phyloP scores from a whole-genome alignment of 2,888 invertebrate genomes.

The Aquatica leii region DNA sequence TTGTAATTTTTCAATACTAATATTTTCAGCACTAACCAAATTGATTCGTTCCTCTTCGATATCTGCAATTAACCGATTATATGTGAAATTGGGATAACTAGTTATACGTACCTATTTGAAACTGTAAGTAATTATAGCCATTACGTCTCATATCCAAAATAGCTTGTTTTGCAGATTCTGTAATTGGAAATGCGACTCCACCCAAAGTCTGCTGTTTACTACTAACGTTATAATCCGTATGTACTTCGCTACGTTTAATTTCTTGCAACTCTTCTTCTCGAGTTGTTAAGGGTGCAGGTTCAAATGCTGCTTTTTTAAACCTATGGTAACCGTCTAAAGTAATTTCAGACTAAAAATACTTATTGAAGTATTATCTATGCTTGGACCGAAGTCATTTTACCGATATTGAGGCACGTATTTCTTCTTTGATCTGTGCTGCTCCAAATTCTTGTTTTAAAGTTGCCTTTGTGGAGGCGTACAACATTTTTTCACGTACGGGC shows the following conservation, averaged over 20 bases:
- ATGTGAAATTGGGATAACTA: too few species aligned
- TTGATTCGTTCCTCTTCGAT: slow-evolving; percentile 88
- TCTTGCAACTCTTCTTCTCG: slow-evolving; percentile 87
- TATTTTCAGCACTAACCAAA: slow-evolving; percentile 76
- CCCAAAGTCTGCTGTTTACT: slow-evolving; percentile 89
- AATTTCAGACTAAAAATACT: slow-evolving; percentile 66
- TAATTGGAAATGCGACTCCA: slow-evolving; percentile 90
- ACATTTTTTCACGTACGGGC: slow-evolving; percentile 93
- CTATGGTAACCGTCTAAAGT: slow-evolving; percentile 82
- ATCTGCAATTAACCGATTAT: too few species aligned
- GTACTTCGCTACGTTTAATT: slow-evolving; percentile 73
- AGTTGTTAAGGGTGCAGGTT: slow-evolving; percentile 89
- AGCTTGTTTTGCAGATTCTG: slow-evolving; percentile 79
- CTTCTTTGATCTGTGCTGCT: slow-evolving; percentile 91
- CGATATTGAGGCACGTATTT: slow-evolving; percentile 86
- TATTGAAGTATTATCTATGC: neutral
- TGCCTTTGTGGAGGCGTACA: slow-evolving; percentile 97
- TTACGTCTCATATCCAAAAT: slow-evolving; percentile 77
- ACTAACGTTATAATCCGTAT: slow-evolving; percentile 80
- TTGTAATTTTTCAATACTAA: slow-evolving; percentile 74
- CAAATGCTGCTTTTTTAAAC: slow-evolving; percentile 77
- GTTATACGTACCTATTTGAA: slow-evolving; percentile 85
- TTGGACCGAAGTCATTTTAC: slow-evolving; percentile 64
- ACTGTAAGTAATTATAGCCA: slow-evolving; percentile 88
- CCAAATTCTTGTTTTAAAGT: slow-evolving; percentile 97